A percentile compares a stretch with the other conserved stretches of the same genome.
Evolutionary conservation across 2,888 invertebrate species (phyloP).

Genomic region (Thera obeliscata): DNA sequence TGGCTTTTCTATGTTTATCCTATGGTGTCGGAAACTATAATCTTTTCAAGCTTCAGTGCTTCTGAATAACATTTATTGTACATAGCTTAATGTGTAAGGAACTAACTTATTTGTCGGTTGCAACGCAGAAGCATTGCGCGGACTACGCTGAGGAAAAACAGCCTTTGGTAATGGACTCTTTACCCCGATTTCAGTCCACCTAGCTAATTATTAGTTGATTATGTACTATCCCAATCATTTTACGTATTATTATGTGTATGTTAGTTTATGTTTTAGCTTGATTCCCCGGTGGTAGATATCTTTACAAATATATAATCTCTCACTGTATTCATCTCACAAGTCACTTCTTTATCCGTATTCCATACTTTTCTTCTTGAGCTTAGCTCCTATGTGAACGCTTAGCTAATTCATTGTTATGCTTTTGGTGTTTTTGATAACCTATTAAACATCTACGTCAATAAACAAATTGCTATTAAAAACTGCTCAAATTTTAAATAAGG

Average conservation of each 20-base stretch:
- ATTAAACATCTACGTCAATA: slow-evolving; percentile 7
- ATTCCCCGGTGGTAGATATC: slow-evolving; percentile 36
- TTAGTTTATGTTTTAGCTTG: slow-evolving; percentile 47
- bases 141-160: slow-evolving; percentile 96
- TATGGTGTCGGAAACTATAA: slow-evolving; percentile 15
- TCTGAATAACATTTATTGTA: slow-evolving; percentile 45
- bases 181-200: slow-evolving; percentile 75
- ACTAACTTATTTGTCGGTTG: slow-evolving; percentile 80
- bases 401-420: slow-evolving; percentile 42
- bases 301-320: slow-evolving; percentile 27
- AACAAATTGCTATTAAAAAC: neutral
- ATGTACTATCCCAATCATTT: slow-evolving; percentile 45
- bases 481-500: neutral
- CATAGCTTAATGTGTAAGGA: slow-evolving; percentile 54
- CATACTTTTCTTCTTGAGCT: slow-evolving; percentile 22
- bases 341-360: slow-evolving; percentile 16
- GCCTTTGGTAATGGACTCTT: slow-evolving; percentile 91
- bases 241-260: slow-evolving; percentile 46
- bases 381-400: slow-evolving; percentile 24
- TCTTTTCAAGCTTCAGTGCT: slow-evolving; percentile 27
- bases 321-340: slow-evolving; percentile 27
- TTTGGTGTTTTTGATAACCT: slow-evolving; percentile 46
- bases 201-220: slow-evolving; percentile 60
- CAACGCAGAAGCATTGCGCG: slow-evolving; percentile 91
- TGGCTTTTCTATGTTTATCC: slow-evolving; percentile 12